Evolutionary conservation across 1,140 invertebrate genomes (phyloP).

Genomic region (Manduca sexta): DNA sequence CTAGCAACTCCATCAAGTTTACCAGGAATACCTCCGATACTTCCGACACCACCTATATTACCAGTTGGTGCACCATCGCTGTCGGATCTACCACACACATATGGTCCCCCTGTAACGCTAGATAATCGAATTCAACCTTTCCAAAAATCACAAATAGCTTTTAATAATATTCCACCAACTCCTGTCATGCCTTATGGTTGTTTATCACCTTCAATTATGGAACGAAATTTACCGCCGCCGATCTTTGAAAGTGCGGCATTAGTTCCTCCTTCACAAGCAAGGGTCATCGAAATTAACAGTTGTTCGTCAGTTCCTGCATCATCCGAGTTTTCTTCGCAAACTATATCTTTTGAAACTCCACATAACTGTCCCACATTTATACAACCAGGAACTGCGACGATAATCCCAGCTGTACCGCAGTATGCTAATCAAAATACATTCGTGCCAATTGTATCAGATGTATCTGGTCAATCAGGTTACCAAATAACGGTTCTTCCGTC

Average conservation of each 20-base stretch:
- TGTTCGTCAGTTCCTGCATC: no score
- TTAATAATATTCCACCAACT: not conserved
- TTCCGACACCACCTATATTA: not conserved
- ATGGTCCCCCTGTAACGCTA: not conserved
- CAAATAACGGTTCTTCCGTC: no score
- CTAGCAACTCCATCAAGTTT: not conserved
- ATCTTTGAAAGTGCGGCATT: no score
- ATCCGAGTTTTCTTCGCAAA: no score
- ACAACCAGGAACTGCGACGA: no score
- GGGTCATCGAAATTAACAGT: no score
- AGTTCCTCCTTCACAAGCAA: not conserved
- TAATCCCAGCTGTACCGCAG: no score
- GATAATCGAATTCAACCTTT: not conserved
- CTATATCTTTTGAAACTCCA: no score
- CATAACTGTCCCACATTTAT: no score
- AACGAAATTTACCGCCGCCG: not conserved
- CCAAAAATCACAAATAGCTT: not conserved
- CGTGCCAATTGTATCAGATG: no score
- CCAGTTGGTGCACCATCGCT: not conserved
- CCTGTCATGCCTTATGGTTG: not conserved
- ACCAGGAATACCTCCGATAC: not conserved
- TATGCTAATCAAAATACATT: no score
- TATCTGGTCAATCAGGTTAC: no score
- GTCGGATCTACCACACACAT: not conserved
- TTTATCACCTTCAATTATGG: not conserved